Conservation (phyloP, 2,113 vertebrate genomes). For the Cyanistes caeruleus region DNA sequence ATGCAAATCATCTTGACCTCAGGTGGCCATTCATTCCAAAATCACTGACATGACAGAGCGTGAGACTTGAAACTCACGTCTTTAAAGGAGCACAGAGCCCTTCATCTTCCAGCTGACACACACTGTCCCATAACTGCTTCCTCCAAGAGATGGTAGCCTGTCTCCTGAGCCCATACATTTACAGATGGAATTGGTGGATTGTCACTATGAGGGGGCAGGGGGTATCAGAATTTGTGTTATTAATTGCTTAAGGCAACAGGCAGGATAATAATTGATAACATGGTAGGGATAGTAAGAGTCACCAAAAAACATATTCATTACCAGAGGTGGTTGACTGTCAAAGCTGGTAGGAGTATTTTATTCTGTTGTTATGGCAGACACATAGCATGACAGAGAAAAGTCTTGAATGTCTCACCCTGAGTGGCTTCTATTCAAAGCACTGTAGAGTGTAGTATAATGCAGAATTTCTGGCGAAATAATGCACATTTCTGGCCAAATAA, state of each 20-base stretch:
- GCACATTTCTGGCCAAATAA: neutral
- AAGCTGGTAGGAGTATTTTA: neutral
- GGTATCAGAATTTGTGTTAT: neutral
- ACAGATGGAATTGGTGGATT: neutral
- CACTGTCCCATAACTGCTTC: slow-evolving; percentile 6
- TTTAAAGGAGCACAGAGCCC: neutral
- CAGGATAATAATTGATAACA: slow-evolving; percentile 11
- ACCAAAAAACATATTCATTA: neutral
- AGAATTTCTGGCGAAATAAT: neutral
- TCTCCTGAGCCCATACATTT: neutral
- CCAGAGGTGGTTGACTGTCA: neutral
- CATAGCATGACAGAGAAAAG: neutral
- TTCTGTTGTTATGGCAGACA: neutral
- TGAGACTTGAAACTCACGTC: neutral
- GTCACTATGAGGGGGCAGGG: neutral
- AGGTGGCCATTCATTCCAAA: neutral
- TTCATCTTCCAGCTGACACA: neutral
- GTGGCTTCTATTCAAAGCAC: neutral
- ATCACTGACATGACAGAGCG: neutral
- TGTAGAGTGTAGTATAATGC: neutral
- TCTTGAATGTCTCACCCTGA: neutral
- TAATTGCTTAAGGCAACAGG: slow-evolving; percentile 40
- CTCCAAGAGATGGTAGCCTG: neutral
- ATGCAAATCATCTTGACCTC: neutral
- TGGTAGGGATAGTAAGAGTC: neutral